Conservation (phyloP, 2,888 invertebrate genomes). For the Romanomermis culicivorax region DNA sequence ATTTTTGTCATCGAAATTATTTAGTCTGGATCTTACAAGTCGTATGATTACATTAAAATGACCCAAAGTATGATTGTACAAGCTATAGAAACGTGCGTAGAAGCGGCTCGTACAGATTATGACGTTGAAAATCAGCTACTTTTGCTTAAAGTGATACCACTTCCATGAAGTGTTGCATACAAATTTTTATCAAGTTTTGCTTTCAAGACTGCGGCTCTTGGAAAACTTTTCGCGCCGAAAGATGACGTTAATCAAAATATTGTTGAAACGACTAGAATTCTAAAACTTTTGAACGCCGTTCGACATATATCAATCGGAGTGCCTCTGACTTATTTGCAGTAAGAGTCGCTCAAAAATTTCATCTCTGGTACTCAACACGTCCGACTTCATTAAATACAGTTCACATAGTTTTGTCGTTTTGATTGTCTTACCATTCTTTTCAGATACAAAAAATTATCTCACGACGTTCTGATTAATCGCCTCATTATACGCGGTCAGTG, state of each 20-base stretch:
- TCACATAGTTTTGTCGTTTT: background rate
- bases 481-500: constrained; percentile 68
- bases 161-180: no score
- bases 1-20: no score
- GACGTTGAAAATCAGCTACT: constrained; percentile 54
- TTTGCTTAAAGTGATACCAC: no score
- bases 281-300: constrained; percentile 72
- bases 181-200: no score
- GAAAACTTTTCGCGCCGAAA: constrained; percentile 63
- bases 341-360: constrained; percentile 23
- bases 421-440: constrained; percentile 4
- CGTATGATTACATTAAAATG: constrained; percentile 74
- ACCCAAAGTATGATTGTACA: constrained; percentile 54
- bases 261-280: constrained; percentile 58
- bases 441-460: constrained; percentile 37
- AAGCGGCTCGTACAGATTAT: constrained; percentile 75
- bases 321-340: constrained; percentile 72
- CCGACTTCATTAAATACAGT: no score
- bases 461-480: constrained; percentile 58
- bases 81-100: constrained; percentile 71
- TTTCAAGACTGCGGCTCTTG: constrained; percentile 66
- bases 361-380: no score
- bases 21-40: constrained; percentile 62
- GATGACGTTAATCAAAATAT: constrained; percentile 38
- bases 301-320: constrained; percentile 64